These are phyloP conservation scores for Neopipo cinnamomea DNA, from an alignment of 2,113 vertebrate genomes.

Conservation along the genomic window DNA sequence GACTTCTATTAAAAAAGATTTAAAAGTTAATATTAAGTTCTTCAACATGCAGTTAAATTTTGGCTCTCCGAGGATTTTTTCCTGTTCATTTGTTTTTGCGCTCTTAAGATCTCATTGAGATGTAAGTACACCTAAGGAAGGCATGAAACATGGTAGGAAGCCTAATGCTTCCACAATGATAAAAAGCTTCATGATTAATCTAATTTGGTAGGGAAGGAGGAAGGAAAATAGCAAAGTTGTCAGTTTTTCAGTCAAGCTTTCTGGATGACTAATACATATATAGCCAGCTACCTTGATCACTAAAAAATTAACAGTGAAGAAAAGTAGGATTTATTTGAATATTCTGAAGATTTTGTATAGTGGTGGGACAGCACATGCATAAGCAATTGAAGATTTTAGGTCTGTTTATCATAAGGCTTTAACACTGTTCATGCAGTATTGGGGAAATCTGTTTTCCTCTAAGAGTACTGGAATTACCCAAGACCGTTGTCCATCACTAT, in stretches of 20 bases:
- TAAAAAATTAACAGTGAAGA: neutral
- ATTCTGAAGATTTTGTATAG: neutral
- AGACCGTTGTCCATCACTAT: neutral
- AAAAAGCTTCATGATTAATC: neutral
- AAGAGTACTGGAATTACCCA: neutral
- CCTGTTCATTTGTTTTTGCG: neutral
- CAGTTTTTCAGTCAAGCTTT: neutral
- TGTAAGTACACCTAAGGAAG: neutral
- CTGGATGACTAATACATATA: neutral
- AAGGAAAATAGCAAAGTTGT: neutral
- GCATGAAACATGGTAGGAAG: neutral
- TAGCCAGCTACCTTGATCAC: neutral
- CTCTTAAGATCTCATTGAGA: neutral
- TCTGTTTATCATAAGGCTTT: neutral
- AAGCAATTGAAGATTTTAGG: neutral
- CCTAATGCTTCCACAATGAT: neutral
- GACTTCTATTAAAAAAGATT: neutral
- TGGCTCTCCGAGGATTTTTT: neutral
- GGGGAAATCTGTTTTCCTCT: neutral
- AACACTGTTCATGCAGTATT: neutral
- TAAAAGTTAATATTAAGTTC: neutral
- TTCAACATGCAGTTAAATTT: neutral
- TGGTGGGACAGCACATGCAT: fast-evolving
- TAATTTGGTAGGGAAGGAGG: neutral
- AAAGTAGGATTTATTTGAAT: neutral